Conservation (phyloP, 2,888 invertebrate species). For the Cryptophagus acutangulus region DNA sequence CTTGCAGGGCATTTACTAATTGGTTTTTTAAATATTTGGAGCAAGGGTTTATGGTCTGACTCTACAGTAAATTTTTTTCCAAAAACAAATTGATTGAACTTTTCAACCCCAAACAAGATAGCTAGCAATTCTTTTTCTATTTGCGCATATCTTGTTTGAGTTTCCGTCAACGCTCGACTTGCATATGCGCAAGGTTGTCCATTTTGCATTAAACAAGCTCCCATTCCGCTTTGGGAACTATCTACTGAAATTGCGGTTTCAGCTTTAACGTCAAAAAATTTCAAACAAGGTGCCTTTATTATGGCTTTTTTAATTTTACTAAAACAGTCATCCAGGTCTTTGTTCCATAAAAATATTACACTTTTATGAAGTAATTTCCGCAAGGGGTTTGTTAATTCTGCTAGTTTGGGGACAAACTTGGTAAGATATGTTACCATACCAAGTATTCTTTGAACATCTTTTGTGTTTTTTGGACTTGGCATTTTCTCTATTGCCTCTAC, state of each 20-base stretch:
- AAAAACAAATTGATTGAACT: slow-evolving; percentile 9
- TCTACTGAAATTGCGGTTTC: slow-evolving; percentile 13
- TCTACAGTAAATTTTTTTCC: slow-evolving; percentile 17
- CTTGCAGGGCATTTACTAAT: slow-evolving; percentile 14
- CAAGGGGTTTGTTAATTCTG: slow-evolving; percentile 6
- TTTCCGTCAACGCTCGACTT: slow-evolving; percentile 10
- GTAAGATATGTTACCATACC: slow-evolving; percentile 18
- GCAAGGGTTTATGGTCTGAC: slow-evolving; percentile 22
- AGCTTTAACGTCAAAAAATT: slow-evolving; percentile 10
- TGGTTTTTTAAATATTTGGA: slow-evolving; percentile 16
- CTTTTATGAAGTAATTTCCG: slow-evolving; percentile 10
- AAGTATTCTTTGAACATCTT: slow-evolving; percentile 17
- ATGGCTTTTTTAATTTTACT: slow-evolving; percentile 12
- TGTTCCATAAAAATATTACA: slow-evolving; percentile 7
- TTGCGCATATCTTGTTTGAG: slow-evolving; percentile 12
- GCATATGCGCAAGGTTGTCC: slow-evolving; percentile 8
- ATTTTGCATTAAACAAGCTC: slow-evolving; percentile 14
- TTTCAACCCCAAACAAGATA: slow-evolving; percentile 7
- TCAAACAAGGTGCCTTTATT: slow-evolving; percentile 8
- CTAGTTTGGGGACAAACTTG: slow-evolving; percentile 16
- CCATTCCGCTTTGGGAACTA: slow-evolving; percentile 11
- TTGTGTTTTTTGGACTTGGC: slow-evolving; percentile 11
- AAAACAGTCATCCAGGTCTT: slow-evolving; percentile 8
- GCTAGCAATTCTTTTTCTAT: slow-evolving; percentile 10
- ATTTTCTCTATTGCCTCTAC: slow-evolving; percentile 14